phyloP scores from a whole-genome alignment of 2,888 invertebrate species.

The Argyra leucocephala region DNA sequence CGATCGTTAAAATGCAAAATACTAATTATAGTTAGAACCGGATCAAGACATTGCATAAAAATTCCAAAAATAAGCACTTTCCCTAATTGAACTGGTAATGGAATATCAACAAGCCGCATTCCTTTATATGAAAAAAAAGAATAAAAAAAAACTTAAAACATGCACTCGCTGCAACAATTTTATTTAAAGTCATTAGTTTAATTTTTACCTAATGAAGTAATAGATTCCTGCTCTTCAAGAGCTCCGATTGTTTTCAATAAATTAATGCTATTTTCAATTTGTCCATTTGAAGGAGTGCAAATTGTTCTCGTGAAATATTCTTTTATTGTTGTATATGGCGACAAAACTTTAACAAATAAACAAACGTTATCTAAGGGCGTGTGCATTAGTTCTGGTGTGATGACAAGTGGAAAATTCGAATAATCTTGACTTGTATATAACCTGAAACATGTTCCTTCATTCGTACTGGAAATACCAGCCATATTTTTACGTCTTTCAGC shows the following conservation, averaged over 20 bases:
- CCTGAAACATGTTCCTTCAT: slow-evolving; percentile 64
- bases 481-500: slow-evolving; percentile 8
- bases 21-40: slow-evolving; percentile 82
- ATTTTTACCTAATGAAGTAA: slow-evolving; percentile 55
- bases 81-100: slow-evolving; percentile 79
- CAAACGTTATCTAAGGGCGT: slow-evolving; percentile 75
- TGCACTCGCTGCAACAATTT: neutral
- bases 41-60: slow-evolving; percentile 84
- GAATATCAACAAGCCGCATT: slow-evolving; percentile 76
- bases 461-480: slow-evolving; percentile 12
- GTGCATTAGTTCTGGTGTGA: slow-evolving; percentile 72
- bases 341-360: slow-evolving; percentile 72
- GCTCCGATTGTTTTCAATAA: slow-evolving; percentile 72
- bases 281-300: slow-evolving; percentile 69
- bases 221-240: slow-evolving; percentile 69
- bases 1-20: slow-evolving; percentile 65
- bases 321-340: slow-evolving; percentile 62
- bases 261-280: slow-evolving; percentile 61
- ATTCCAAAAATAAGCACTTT: slow-evolving; percentile 84
- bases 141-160: neutral
- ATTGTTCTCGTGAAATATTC: slow-evolving; percentile 72
- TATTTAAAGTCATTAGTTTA: neutral
- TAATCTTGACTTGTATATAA: slow-evolving; percentile 54
- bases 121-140: slow-evolving; percentile 46
- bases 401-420: slow-evolving; percentile 51